Evolutionary conservation across 1,140 invertebrate genomes (phyloP).

Genomic region (Popillia japonica): DNA sequence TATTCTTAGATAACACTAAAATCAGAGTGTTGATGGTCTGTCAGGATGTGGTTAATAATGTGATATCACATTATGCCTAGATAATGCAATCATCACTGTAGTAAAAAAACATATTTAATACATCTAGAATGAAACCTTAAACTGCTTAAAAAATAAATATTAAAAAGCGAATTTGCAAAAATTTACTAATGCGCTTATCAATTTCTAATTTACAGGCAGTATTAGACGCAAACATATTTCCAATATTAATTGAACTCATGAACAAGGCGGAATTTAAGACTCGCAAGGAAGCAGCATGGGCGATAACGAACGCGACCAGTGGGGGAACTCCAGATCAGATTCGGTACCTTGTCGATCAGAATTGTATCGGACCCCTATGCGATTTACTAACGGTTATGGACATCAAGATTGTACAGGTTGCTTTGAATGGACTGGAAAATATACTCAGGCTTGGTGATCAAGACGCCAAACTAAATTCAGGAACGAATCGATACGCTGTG

Average conservation of each 20-base stretch:
- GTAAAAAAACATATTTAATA: too few relatives aligned
- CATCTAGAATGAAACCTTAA: too few relatives aligned
- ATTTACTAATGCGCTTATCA: constrained; percentile 39
- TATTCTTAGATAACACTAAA: too few relatives aligned
- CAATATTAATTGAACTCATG: constrained; percentile 89
- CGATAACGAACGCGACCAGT: constrained; percentile 96
- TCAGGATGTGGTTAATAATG: too few relatives aligned
- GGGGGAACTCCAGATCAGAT: constrained; percentile 95
- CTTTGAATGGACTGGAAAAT: constrained; percentile 95
- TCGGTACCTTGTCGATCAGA: constrained; percentile 71
- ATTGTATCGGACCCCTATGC: constrained; percentile 94
- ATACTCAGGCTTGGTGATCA: constrained; percentile 93
- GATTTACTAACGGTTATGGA: constrained; percentile 94
- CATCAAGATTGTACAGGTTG: constrained; percentile 96
- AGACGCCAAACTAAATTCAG: constrained; percentile 74
- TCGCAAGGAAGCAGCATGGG: constrained; percentile 97
- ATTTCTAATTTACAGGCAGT: constrained; percentile 72
- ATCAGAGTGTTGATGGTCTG: too few relatives aligned
- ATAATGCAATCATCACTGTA: too few relatives aligned
- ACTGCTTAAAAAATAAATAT: too few relatives aligned
- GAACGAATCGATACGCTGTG: constrained; percentile 90
- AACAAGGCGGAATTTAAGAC: constrained; percentile 95
- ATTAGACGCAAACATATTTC: constrained; percentile 96
- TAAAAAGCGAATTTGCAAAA: too few relatives aligned
- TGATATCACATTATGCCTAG: too few relatives aligned